Conservation (phyloP, 2,113 vertebrate genomes). For the human region GRCh38 chr22:49388501-49389000, state of each 20-base stretch:
- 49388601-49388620: neutral
- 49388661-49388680: neutral
- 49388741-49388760: too few species aligned
- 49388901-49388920: too few species aligned
- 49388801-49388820: neutral
- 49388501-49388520: neutral
- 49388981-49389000: neutral
- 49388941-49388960: neutral
- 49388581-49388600: neutral
- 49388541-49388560: neutral
- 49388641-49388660: neutral
- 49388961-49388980: too few species aligned
- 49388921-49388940: neutral
- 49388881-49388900: neutral
- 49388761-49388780: rapidly evolving
- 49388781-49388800: rapidly evolving
- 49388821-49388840: neutral
- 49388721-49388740: rapidly evolving
- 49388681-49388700: neutral
- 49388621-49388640: neutral
- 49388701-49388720: neutral
- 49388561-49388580: neutral
- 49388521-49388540: neutral
- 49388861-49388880: neutral
- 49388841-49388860: too few species aligned